Conservation (phyloP, 2,797 vertebrate genomes). For the Rhincodon typus region DNA sequence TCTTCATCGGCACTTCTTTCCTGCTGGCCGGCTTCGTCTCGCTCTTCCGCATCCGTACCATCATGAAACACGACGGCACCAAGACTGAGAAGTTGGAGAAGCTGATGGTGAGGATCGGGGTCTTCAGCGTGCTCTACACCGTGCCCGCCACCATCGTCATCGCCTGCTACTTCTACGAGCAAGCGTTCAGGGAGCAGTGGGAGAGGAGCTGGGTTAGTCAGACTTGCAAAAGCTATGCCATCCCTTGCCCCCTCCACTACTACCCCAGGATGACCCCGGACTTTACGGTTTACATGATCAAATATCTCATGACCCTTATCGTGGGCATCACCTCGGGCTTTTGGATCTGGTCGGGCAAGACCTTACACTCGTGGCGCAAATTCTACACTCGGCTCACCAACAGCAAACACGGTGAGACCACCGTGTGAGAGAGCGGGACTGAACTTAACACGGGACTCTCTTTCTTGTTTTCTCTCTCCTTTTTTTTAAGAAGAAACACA, state of each 20-base stretch:
- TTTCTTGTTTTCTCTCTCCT: background rate
- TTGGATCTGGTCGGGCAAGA: slow-evolving; percentile 99
- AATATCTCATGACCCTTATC: slow-evolving; percentile 97
- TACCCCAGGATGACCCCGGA: slow-evolving; percentile 84
- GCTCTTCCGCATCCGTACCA: slow-evolving; percentile 90
- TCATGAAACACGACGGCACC: slow-evolving; percentile 95
- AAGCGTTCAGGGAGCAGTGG: slow-evolving; percentile 91
- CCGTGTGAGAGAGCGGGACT: slow-evolving; percentile 60
- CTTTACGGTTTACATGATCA: slow-evolving; percentile 98
- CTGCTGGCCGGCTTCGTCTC: slow-evolving; percentile 90
- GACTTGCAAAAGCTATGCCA: slow-evolving; percentile 85
- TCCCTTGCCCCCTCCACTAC: slow-evolving; percentile 78
- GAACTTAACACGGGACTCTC: too few species aligned
- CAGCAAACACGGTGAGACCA: slow-evolving; percentile 85
- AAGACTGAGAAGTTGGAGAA: slow-evolving; percentile 95
- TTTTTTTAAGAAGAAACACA: background rate
- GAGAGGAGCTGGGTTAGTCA: slow-evolving; percentile 87
- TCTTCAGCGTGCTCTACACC: slow-evolving; percentile 93
- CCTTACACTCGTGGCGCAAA: slow-evolving; percentile 92
- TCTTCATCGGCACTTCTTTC: slow-evolving; percentile 94
- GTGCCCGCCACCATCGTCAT: slow-evolving; percentile 94
- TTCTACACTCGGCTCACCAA: slow-evolving; percentile 87
- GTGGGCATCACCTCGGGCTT: slow-evolving; percentile 96
- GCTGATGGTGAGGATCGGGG: slow-evolving; percentile 90
- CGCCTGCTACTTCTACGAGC: slow-evolving; percentile 95